Conservation (phyloP, 1,140 invertebrate species). For the Cotesia chilonis region DNA sequence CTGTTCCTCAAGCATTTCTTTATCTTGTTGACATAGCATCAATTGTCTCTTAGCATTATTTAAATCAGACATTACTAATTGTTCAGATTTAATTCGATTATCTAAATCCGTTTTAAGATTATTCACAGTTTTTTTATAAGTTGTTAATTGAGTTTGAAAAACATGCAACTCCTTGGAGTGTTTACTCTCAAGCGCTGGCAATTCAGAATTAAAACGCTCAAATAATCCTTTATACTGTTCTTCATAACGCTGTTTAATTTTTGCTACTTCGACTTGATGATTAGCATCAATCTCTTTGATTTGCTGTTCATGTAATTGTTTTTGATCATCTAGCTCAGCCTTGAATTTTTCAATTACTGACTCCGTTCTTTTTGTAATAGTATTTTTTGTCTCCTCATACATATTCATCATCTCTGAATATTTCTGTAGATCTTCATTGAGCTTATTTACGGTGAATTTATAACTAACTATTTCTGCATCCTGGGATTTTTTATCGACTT, state of each 20-base stretch:
- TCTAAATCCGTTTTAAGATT: constrained; percentile 54
- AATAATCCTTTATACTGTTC: constrained; percentile 47
- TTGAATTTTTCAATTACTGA: constrained; percentile 53
- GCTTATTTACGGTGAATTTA: constrained; percentile 51
- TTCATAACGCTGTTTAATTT: constrained; percentile 50
- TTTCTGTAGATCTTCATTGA: constrained; percentile 56
- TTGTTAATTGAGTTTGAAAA: constrained; percentile 54
- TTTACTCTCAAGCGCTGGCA: constrained; percentile 51
- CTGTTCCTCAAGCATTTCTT: constrained; percentile 53
- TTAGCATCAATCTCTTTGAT: constrained; percentile 10
- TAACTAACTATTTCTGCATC: constrained; percentile 52
- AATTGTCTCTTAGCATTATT: constrained; percentile 43
- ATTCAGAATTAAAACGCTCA: constrained; percentile 49
- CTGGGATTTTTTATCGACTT: constrained; percentile 50
- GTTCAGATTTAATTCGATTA: constrained; percentile 47
- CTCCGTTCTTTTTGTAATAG: constrained; percentile 56
- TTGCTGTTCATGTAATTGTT: constrained; percentile 43
- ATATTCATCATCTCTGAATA: constrained; percentile 43
- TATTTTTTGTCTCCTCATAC: too few species aligned
- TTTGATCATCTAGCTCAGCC: constrained; percentile 46
- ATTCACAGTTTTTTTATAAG: constrained; percentile 59
- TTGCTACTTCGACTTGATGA: neutral
- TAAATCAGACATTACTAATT: constrained; percentile 47
- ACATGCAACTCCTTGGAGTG: constrained; percentile 59
- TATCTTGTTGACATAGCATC: constrained; percentile 47